phyloP scores from a whole-genome alignment of 1,140 invertebrate species.

The Cydia pomonella region DNA sequence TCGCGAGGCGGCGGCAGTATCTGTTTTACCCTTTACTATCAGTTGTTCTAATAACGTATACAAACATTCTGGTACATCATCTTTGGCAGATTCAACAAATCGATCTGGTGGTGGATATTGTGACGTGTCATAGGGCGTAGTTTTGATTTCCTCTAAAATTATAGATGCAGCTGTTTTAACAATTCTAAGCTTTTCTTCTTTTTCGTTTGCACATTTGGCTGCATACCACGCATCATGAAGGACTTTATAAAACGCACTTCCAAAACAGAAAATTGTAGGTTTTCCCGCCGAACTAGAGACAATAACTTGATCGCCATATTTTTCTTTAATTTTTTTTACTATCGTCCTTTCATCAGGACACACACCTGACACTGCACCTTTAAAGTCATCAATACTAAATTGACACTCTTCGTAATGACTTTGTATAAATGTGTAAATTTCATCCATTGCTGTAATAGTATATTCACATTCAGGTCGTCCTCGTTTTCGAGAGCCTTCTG shows the following conservation, averaged over 20 bases:
- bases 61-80: constrained; percentile 54
- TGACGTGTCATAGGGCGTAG: constrained; percentile 49
- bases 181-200: constrained; percentile 48
- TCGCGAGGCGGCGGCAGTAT: constrained; percentile 4
- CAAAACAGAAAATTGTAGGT: constrained; percentile 43
- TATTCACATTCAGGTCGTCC: constrained; percentile 50
- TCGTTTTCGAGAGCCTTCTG: constrained; percentile 55
- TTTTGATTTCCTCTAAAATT: constrained; percentile 58
- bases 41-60: constrained; percentile 53
- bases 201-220: constrained; percentile 33
- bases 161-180: constrained; percentile 57
- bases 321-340: constrained; percentile 45
- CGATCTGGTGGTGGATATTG: constrained; percentile 48
- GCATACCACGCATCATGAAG: constrained; percentile 43
- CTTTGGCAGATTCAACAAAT: constrained; percentile 53
- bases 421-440: constrained; percentile 48
- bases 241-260: constrained; percentile 39
- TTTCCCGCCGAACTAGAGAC: constrained; percentile 41
- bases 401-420: constrained; percentile 52
- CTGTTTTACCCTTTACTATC: constrained; percentile 51
- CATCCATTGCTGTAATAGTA: constrained; percentile 45
- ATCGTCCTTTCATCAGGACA: constrained; percentile 43
- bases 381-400: constrained; percentile 51
- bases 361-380: constrained; percentile 41
- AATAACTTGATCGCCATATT: constrained; percentile 46